Percentiles rank a stretch among this genome's conserved stretches.
These are phyloP conservation scores for Aphidius colemani DNA, from an alignment of 2,888 invertebrate species.

Conservation along the genomic window DNA sequence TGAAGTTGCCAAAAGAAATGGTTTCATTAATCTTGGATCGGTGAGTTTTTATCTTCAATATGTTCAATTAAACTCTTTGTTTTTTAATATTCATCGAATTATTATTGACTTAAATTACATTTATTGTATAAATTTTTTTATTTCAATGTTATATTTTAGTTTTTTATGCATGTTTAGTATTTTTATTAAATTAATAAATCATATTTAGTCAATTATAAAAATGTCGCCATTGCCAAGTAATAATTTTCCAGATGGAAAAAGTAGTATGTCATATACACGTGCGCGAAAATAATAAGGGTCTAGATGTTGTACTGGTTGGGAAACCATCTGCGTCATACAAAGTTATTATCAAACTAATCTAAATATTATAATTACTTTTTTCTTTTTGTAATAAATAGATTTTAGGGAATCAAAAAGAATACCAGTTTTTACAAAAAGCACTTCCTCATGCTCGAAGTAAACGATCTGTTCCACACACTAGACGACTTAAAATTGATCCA, in stretches of 20 bases:
- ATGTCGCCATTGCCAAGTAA: too few species aligned
- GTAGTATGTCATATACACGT: too few species aligned
- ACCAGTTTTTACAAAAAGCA: conserved; percentile 92
- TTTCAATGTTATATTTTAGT: not conserved
- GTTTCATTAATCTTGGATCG: conserved; percentile 93
- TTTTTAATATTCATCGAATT: not conserved
- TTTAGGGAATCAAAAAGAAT: conserved; percentile 85
- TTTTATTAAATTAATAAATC: too few species aligned
- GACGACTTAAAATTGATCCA: conserved; percentile 88
- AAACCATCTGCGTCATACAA: too few species aligned
- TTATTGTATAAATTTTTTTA: conserved; percentile 2
- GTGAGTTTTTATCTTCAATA: conserved; percentile 67
- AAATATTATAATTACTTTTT: not conserved
- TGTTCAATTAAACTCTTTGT: not conserved
- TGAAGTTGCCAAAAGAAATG: conserved; percentile 82
- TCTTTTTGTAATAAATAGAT: conserved; percentile 65
- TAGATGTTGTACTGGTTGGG: too few species aligned
- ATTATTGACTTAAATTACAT: too few species aligned
- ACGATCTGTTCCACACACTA: conserved; percentile 86
- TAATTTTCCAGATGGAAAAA: too few species aligned
- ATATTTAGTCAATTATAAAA: too few species aligned
- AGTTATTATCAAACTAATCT: not conserved
- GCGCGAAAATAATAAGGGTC: too few species aligned
- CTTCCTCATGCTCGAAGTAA: conserved; percentile 86
- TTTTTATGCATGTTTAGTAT: not conserved